Base-by-base conservation (phyloP, 2,797 vertebrate species). In the Myiothlypis coronata region DNA sequence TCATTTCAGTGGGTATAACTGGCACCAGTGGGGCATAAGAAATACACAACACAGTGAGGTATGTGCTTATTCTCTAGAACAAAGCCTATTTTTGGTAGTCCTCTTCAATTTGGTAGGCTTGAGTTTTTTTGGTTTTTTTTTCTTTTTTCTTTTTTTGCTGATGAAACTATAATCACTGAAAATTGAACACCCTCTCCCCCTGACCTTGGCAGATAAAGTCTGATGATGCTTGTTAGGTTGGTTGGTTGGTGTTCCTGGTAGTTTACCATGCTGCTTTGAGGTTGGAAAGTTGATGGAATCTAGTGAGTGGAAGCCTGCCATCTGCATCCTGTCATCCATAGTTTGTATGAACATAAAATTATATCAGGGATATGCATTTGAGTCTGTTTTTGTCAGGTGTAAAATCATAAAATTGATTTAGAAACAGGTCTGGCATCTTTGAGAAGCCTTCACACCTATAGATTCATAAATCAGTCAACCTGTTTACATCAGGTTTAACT, bases 1-100 rank as follows among this genome's bases (percentile, higher is more conserved):
- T 94, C 88, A 82, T 94, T 94, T 92, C 87, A 92, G 81, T 95
- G 92, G 81, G 67, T 96, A 59, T 60, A 65, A 65, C 63, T 93
- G 90, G 71, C 81, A 87, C 85, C 93, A 92, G 67, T 94, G 90
- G 61, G 90, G 89, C 64, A 60, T 95, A 79, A 90, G 85, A 97
- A 94, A 90, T 82, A 14, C 57, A 28, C 83, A 83, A 20, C 74
- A 50, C n/a, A 10, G 81, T 90, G 72, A 91, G 61, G 74, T 87
- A 79, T 84, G 90, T 95, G 68, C 64, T 87, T 74, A 53, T 83
- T 68, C 60, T 77, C 46, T 71, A 50, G 53, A 94, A 50, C 0
- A 5, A 85, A 94, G 30, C 37, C 60, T 53, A 0, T 22, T 90
- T 80, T 89, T 4, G 4, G 14, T 67, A 60, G 59, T 37, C 37